A percentile compares a stretch with the other conserved stretches of the same genome.
These are phyloP conservation scores for Paracyclopina nana DNA, from an alignment of 1,140 invertebrate species.

Conservation along the genomic window DNA sequence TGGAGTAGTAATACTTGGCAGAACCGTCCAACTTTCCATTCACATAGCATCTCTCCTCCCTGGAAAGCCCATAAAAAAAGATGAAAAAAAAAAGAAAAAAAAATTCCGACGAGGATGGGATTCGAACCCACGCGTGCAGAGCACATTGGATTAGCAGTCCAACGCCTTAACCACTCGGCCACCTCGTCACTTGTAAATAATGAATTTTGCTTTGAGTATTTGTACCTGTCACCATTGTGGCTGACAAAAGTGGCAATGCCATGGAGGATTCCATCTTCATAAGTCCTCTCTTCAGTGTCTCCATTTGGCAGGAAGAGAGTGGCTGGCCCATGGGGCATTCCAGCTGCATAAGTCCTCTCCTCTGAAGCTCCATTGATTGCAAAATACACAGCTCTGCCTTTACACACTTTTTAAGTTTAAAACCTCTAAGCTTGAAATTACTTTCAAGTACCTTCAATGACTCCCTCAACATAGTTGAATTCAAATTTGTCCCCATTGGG, in stretches of 20 bases:
- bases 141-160: too few species aligned
- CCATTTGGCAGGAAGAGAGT: slow-evolving; percentile 4
- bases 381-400: neutral
- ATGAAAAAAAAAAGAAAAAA: too few species aligned
- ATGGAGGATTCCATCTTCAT: slow-evolving; percentile 11
- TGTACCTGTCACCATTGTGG: slow-evolving; percentile 4
- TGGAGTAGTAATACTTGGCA: slow-evolving; percentile 6
- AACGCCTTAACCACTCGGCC: too few species aligned
- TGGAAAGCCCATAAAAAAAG: too few species aligned
- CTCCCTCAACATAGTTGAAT: neutral
- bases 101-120: too few species aligned
- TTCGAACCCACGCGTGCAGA: too few species aligned
- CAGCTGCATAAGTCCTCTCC: slow-evolving; percentile 7
- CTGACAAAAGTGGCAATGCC: slow-evolving; percentile 8
- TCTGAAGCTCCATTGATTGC: neutral
- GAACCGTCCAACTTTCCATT: slow-evolving; percentile 7
- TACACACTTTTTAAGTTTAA: too few species aligned
- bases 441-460: too few species aligned
- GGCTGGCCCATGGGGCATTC: slow-evolving; percentile 4
- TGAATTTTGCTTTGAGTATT: too few species aligned
- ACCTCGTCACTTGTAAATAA: too few species aligned
- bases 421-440: too few species aligned
- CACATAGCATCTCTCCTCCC: slow-evolving; percentile 6
- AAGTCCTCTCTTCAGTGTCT: slow-evolving; percentile 5
- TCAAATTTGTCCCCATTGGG: neutral